Evolutionary conservation across 2,113 vertebrate genomes (phyloP), one percentile per base, ranked within the genome.

Genomic region (Rhagologus leucostigma): DNA sequence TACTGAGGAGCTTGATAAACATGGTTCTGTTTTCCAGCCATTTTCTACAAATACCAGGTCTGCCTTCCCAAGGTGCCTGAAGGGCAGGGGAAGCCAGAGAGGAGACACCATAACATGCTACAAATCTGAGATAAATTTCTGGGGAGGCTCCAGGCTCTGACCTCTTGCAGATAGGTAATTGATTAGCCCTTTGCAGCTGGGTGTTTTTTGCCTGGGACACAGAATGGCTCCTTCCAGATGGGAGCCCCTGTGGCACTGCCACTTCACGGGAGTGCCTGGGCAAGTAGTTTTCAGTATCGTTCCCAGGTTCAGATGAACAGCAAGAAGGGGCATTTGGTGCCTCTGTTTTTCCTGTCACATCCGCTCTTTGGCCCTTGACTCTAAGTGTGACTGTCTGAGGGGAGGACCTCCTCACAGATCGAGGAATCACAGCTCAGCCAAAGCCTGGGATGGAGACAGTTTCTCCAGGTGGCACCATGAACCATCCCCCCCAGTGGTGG

Each of bases 371-470:
- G 35, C 4, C 2, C 27, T 47, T 9, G 52, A 42, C 17, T 23
- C 18, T n/a, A 21, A 4, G 11, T 23, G 7, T 0, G 3, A 22
- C 8, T 16, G 17, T 10, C 39, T 6, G 69, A 53, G 32, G 79
- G 7, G 11, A 22, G 41, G 20, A 30, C 12, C 20, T 4, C 6
- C 24, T 42, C 9, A 12, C 39, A 53, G 39, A 37, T 4, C 0
- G 1, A 32, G 30, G 29, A 52, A 13, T 23, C 8, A 4, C 1
- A 11, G 18, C 13, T n/a, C 2, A 0, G 13, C 37, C 1, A 3
- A 35, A 21, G 21, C 5, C 23, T 1, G 2, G 21, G 13, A 35
- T 8, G 17, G 24, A 30, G 13, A 18, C 1, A 1, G n/a, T 24
- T 70, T 33, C 30, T 69, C 23, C 10, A 7, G 2, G 23, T 0